A percentile compares a stretch with the other conserved stretches of the same genome.
Conservation (phyloP, 2,113 vertebrate species). For the Pimephales promelas region DNA sequence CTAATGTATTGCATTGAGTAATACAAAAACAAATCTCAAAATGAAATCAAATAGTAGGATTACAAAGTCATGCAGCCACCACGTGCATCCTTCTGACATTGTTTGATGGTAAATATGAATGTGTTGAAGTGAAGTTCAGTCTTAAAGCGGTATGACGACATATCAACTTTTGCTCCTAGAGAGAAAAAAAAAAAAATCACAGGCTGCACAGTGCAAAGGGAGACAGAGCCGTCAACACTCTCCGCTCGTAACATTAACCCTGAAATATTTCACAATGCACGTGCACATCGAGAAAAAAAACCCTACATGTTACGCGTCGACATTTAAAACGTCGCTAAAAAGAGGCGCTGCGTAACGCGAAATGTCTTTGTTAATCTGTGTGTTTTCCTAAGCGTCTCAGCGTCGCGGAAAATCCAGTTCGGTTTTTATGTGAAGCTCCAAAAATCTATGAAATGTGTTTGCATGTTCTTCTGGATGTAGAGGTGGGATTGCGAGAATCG, state of each 20-base stretch:
- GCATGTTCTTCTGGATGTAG: slow-evolving; percentile 89
- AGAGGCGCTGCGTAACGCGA: neutral
- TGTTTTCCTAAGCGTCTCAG: slow-evolving; percentile 35
- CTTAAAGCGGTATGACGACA: slow-evolving; percentile 69
- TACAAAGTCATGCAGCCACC: slow-evolving; percentile 47
- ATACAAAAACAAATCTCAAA: neutral
- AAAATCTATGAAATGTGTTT: slow-evolving; percentile 87
- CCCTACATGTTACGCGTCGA: neutral
- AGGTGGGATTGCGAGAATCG: slow-evolving; percentile 85
- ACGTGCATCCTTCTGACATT: slow-evolving; percentile 58
- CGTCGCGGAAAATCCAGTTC: slow-evolving; percentile 81
- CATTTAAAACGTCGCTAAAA: neutral
- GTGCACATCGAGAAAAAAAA: neutral
- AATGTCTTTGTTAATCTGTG: slow-evolving; percentile 45
- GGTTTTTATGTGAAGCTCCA: slow-evolving; percentile 88
- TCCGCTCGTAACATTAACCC: slow-evolving; percentile 8
- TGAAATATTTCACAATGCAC: neutral
- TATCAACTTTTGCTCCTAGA: slow-evolving; percentile 60
- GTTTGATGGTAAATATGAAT: slow-evolving; percentile 62
- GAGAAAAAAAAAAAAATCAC: slow-evolving; percentile 56
- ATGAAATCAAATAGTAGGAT: neutral
- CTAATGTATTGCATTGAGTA: neutral
- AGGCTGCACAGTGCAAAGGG: slow-evolving; percentile 41
- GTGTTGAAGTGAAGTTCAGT: slow-evolving; percentile 64
- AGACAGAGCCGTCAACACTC: neutral